Evolutionary conservation across 2,113 vertebrate genomes (phyloP).

Genomic region (Tetraodon nigroviridis): DNA sequence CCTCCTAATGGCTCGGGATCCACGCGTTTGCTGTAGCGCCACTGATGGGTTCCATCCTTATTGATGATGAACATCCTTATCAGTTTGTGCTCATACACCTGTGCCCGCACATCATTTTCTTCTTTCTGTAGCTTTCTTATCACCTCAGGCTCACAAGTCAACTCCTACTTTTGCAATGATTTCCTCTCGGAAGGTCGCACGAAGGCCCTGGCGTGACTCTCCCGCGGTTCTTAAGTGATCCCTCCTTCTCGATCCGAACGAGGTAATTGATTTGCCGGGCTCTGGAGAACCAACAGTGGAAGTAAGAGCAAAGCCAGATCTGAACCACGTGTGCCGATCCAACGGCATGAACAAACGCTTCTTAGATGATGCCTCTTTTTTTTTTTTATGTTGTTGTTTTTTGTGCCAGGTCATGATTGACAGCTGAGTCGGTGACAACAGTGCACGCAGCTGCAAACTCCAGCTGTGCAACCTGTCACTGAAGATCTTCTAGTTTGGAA

Average conservation of each 20-base stretch:
- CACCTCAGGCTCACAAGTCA: slow-evolving; percentile 37
- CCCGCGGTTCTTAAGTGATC: no score
- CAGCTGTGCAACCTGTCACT: no score
- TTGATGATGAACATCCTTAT: slow-evolving; percentile 44
- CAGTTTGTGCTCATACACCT: slow-evolving; percentile 21
- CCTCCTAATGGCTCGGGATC: slow-evolving; percentile 40
- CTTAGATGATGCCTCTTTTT: no score
- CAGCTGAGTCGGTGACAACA: no score
- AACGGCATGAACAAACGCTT: no score
- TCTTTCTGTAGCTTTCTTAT: slow-evolving; percentile 54
- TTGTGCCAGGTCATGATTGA: no score
- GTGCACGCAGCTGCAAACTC: no score
- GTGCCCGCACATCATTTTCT: slow-evolving; percentile 12
- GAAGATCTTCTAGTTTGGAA: no score
- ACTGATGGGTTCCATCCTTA: slow-evolving; percentile 23
- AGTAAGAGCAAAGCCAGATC: slow-evolving; percentile 10
- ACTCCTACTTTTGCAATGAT: slow-evolving; percentile 67
- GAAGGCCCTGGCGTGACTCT: slow-evolving; percentile 5
- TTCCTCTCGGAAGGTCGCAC: slow-evolving; percentile 51
- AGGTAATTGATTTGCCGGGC: not conserved
- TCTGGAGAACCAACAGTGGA: slow-evolving; percentile 53
- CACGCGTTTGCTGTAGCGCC: slow-evolving; percentile 42
- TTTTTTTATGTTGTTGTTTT: no score
- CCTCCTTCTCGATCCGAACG: slow-evolving; percentile 39
- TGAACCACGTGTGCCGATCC: not conserved